Base-by-base conservation (phyloP, 1,140 invertebrate species). In the Cheumatopsyche charites region DNA sequence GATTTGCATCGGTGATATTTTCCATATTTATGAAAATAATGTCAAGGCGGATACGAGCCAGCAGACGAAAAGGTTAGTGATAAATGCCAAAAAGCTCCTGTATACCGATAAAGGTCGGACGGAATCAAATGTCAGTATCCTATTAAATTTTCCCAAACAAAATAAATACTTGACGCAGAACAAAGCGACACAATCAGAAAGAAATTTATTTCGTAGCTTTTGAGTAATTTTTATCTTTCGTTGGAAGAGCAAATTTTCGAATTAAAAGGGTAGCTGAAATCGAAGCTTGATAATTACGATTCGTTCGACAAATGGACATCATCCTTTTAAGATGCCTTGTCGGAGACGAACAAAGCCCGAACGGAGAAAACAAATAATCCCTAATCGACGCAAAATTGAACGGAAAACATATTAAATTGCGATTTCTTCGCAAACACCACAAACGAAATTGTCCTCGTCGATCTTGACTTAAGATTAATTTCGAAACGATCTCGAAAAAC, bases 41-140 rank as follows among this genome's bases (percentile, higher is more conserved):
- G 63, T 47, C 63, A 66, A 66, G 63, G 63, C 43, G 42, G 47
- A 26, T 21, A 4, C 19, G 3, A 21, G 2, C 15, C 36, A 15
- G 17, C 15, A 19, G 41, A 47, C 41, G 12, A 12, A 66, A 66
- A 66, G 63, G 63, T 66, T 66, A 47, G 19, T 9, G 23, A 42
- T 47, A 66, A 66, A 66, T 66, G 63, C 43, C 63, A 66, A 45
- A 36, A 66, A 65, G 36, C 58, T 12, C 19, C 29, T 9, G 29
- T 58, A 42, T 42, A 26, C 43, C 36, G 21, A 66, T 47, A 66
- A 66, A 66, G 63, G 63, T 42, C 63, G 43, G n/a, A 42, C 13
- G 7, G 23, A 42, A 45, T 25, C 41, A 47, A 66, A 66, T 66
- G 63, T 66, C 43, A 66, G 47, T 26, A 41, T 47, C n/a, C 7